A percentile compares a stretch with the other conserved stretches of the same genome.
Conservation (phyloP, 2,797 vertebrate species). For the Poliocrania exsul region DNA sequence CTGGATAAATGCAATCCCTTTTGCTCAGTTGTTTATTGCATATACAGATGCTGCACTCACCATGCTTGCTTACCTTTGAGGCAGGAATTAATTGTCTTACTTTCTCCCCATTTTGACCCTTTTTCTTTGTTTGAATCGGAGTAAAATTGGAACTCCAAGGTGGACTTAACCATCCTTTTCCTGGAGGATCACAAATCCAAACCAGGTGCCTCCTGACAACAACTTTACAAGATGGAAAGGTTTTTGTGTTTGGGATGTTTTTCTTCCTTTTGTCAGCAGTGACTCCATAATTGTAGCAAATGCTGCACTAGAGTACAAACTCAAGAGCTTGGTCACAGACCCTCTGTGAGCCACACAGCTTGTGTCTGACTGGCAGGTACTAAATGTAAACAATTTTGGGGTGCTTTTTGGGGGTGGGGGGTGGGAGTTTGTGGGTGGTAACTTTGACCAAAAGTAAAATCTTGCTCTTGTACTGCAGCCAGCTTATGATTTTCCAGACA, state of each 20-base stretch:
- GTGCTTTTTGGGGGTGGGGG: slow-evolving; percentile 53
- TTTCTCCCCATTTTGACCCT: background rate
- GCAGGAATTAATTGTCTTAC: slow-evolving; percentile 16
- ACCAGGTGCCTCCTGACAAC: slow-evolving; percentile 63
- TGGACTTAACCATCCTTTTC: background rate
- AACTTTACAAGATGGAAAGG: slow-evolving; percentile 13
- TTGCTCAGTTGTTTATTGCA: background rate
- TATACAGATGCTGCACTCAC: slow-evolving; percentile 38
- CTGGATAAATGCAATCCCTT: slow-evolving; percentile 3
- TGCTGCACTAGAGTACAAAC: slow-evolving; percentile 81
- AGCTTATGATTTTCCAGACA: slow-evolving; percentile 65
- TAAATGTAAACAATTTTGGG: slow-evolving; percentile 62
- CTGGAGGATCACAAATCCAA: background rate
- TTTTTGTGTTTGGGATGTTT: slow-evolving; percentile 6
- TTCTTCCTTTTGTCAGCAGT: slow-evolving; percentile 65
- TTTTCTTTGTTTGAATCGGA: background rate
- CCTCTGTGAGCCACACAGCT: slow-evolving; percentile 49
- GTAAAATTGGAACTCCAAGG: background rate
- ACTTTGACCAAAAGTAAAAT: slow-evolving; percentile 75
- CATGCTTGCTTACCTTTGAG: slow-evolving; percentile 47
- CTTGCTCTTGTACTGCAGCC: slow-evolving; percentile 79
- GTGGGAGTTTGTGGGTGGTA: slow-evolving; percentile 45
- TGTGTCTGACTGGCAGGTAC: slow-evolving; percentile 71
- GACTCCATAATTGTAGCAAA: slow-evolving; percentile 78
- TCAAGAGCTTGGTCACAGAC: slow-evolving; percentile 55